Evolutionary conservation across 2,113 vertebrate species (phyloP), one percentile per base, ranked within the genome.

Genomic region (Sakesphorus luctuosus): DNA sequence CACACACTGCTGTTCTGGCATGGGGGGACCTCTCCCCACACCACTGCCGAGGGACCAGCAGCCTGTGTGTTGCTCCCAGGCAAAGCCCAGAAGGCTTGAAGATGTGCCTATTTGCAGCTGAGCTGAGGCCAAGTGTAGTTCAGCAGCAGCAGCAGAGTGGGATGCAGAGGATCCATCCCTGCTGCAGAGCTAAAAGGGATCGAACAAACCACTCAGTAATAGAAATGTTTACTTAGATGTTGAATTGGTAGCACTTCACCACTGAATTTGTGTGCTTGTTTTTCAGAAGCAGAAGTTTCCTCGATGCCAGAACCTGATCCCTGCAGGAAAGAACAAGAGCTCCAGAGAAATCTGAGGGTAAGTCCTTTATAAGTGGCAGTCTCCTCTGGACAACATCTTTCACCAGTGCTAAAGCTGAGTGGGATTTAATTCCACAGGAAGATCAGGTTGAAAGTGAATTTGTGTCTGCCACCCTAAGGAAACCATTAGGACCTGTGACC

Each of bases 401-500:
- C 58, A 56, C 28, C 28, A 18, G 52, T 44, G 49, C 82, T 76
- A 73, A 80, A 82, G 74, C 69, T 47, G 62, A 75, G 72, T 18
- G 38, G 23, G 65, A 43, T 93, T 87, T 84, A 55, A 90, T 92
- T 92, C 90, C 55, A 28, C 49, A n/a, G 76, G 43, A 73, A 74
- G 56, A 75, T 38, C 38, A 49, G 36, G 68, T 10, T 91, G 84
- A 20, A 86, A 94, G 75, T 36, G 86, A 87, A 74, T 95, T 94
- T 89, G 74, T 91, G 78, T 58, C 53, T 92, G 90, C 86, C 80
- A 58, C 90, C 84, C 93, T 82, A 79, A 96, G 84, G 65, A 90
- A 90, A 69, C 69, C 79, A 59, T 94, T 68, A 91, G 83, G 93
- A 95, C 90, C 89, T 47, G 83, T 24, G 75, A 97, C 94, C 93